A percentile compares a stretch with the other conserved stretches of the same genome.
Evolutionary conservation across 2,113 vertebrate species (phyloP).

Genomic region (Chlamydotis undulata): DNA sequence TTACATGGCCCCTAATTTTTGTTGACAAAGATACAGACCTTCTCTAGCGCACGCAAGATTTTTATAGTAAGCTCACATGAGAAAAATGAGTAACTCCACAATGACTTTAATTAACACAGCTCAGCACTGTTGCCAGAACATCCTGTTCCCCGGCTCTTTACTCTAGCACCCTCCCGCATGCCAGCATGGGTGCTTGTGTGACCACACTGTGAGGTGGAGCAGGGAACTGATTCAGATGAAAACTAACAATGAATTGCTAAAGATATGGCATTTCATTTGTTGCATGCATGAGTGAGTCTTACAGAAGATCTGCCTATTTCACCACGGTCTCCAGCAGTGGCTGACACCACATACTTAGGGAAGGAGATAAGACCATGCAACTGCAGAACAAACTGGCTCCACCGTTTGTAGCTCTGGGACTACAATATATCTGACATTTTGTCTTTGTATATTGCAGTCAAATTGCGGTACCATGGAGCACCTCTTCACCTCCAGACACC

Average conservation of each 20-base stretch:
- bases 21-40: not conserved
- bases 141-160: not conserved
- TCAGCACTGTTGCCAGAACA: not conserved
- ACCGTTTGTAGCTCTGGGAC: not conserved
- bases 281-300: not conserved
- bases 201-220: not conserved
- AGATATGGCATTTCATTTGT: not conserved
- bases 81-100: not conserved
- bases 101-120: not conserved
- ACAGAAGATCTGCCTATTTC: not conserved
- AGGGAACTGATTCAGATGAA: not conserved
- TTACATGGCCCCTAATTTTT: not conserved
- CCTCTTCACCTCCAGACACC: not conserved
- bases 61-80: not conserved
- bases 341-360: not conserved
- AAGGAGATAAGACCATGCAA: not conserved
- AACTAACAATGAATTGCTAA: not conserved
- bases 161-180: not conserved
- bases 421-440: not conserved
- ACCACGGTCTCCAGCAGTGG: not conserved
- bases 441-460: not conserved
- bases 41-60: not conserved
- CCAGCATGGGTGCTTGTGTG: not conserved
- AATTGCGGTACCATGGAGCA: not conserved
- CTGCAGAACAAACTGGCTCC: not conserved